Conservation (phyloP, 2,888 invertebrate species). For the Lordiphosa fenestrarum region DNA sequence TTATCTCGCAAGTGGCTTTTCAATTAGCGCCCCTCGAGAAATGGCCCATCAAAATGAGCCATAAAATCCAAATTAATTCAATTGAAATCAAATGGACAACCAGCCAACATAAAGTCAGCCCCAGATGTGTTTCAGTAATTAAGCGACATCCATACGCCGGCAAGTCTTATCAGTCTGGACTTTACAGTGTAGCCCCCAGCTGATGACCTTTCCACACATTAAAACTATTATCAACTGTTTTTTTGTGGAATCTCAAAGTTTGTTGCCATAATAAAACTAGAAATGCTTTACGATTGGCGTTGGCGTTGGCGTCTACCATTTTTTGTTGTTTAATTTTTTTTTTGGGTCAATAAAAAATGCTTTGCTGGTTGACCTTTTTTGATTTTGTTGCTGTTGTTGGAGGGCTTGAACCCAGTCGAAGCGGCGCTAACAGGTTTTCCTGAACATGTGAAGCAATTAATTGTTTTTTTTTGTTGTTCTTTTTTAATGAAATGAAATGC, state of each 20-base stretch:
- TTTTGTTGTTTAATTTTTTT: slow-evolving; percentile 15
- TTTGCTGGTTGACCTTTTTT: slow-evolving; percentile 44
- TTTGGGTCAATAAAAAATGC: slow-evolving; percentile 53
- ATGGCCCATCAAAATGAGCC: slow-evolving; percentile 30
- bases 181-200: slow-evolving; percentile 7
- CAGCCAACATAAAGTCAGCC: slow-evolving; percentile 7
- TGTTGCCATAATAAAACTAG: slow-evolving; percentile 38
- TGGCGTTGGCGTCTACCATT: slow-evolving; percentile 20
- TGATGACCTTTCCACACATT: slow-evolving; percentile 36
- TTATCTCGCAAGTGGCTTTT: slow-evolving; percentile 32
- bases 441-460: slow-evolving; percentile 39
- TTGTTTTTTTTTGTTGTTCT: slow-evolving; percentile 14
- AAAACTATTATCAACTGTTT: slow-evolving; percentile 37
- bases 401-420: slow-evolving; percentile 27
- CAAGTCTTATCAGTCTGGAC: slow-evolving; percentile 39
- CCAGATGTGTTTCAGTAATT: slow-evolving; percentile 2
- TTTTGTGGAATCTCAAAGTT: slow-evolving; percentile 22
- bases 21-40: slow-evolving; percentile 38
- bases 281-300: slow-evolving; percentile 16
- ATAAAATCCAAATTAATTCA: slow-evolving; percentile 44
- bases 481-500: slow-evolving; percentile 9
- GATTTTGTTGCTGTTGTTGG: slow-evolving; percentile 23
- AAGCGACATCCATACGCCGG: slow-evolving; percentile 6
- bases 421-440: slow-evolving; percentile 39
- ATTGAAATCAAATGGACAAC: slow-evolving; percentile 37